Evolutionary conservation across 2,113 vertebrate genomes (phyloP).

Genomic region (Tachysurus vachellii): DNA sequence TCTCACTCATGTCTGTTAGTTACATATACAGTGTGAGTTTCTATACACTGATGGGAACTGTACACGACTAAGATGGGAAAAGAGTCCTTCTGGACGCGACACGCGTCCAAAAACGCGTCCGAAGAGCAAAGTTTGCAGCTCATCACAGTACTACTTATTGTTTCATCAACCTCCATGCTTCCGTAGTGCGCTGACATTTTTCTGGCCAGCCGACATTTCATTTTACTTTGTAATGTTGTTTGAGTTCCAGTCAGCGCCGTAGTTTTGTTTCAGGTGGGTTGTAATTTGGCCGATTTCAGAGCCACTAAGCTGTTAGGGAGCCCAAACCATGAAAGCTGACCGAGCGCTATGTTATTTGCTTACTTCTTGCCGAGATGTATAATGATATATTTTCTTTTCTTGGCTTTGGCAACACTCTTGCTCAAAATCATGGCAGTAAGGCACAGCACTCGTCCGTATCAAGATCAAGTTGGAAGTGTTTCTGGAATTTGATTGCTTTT

Average conservation of each 20-base stretch:
- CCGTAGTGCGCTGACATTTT: neutral
- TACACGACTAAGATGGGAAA: neutral
- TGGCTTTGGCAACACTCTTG: neutral
- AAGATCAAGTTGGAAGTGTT: slow-evolving; percentile 4
- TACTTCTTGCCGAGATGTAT: slow-evolving; percentile 6
- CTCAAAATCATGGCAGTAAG: slow-evolving; percentile 14
- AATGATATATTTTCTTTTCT: slow-evolving; percentile 13
- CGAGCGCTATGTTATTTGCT: slow-evolving; percentile 16
- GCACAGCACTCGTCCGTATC: neutral
- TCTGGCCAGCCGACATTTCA: neutral
- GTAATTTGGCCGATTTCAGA: slow-evolving; percentile 13
- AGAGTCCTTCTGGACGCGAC: too few relatives aligned
- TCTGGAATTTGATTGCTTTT: slow-evolving; percentile 3
- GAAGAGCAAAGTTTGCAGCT: neutral
- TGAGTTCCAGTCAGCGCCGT: slow-evolving; percentile 10
- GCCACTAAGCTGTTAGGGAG: neutral
- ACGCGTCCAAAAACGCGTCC: too few relatives aligned
- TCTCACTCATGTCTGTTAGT: neutral
- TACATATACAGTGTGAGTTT: neutral
- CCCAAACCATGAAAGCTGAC: neutral
- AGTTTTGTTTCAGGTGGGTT: slow-evolving; percentile 23
- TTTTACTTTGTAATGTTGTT: slow-evolving; percentile 18
- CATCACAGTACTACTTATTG: neutral
- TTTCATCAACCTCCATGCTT: neutral
- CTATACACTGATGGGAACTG: neutral